A percentile compares a stretch with the other conserved stretches of the same genome.
phyloP scores from a whole-genome alignment of 92 coral and sea anemone species.

The Paragorgia papillata region DNA sequence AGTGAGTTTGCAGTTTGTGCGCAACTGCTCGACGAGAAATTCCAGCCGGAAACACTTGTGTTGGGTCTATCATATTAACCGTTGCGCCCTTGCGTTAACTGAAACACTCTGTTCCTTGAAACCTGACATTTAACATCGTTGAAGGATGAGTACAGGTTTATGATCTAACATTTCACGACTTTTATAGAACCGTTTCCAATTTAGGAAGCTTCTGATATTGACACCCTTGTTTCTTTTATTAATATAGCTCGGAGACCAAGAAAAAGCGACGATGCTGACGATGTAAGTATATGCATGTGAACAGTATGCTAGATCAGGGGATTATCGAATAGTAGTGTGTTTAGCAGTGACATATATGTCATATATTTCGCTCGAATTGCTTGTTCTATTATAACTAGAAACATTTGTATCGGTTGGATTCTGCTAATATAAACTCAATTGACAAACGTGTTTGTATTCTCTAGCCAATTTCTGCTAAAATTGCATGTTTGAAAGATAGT shows the following conservation, averaged over 20 bases:
- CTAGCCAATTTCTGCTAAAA: no score
- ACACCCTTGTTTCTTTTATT: background rate
- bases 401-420: background rate
- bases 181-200: slow-evolving; percentile 27
- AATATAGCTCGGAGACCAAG: slow-evolving; percentile 20
- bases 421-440: background rate
- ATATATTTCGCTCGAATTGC: background rate
- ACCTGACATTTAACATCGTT: slow-evolving; percentile 26
- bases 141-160: slow-evolving; percentile 29
- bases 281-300: slow-evolving; percentile 3
- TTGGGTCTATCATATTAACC: background rate
- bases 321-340: background rate
- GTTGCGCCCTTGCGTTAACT: background rate
- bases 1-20: background rate
- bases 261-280: slow-evolving; percentile 20
- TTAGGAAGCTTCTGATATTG: background rate
- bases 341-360: background rate
- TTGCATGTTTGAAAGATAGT: slow-evolving; percentile 4
- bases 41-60: slow-evolving; percentile 4
- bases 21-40: background rate
- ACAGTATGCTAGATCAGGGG: background rate
- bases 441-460: background rate
- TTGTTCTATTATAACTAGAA: background rate
- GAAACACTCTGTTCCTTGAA: background rate
- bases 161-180: slow-evolving; percentile 51